A percentile compares a stretch with the other conserved stretches of the same genome.
phyloP scores from a whole-genome alignment of 2,888 invertebrate genomes.

The Drosophila monieri region DNA sequence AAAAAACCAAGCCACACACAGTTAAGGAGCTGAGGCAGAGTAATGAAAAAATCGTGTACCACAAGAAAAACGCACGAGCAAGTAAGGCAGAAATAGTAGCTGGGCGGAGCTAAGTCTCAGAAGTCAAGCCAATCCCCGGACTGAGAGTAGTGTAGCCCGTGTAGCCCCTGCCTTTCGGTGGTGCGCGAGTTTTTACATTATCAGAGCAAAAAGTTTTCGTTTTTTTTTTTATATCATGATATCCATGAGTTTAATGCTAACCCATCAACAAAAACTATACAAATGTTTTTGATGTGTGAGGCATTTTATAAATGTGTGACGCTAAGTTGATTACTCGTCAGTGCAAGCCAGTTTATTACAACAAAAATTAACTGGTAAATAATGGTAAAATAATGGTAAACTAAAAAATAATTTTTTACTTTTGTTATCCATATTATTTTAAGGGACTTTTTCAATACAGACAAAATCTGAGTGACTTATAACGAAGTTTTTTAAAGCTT shows the following conservation, averaged over 20 bases:
- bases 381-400: too few species aligned
- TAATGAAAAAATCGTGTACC: slow-evolving; percentile 53
- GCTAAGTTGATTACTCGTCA: not conserved
- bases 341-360: not conserved
- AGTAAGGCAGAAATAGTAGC: slow-evolving; percentile 52
- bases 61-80: slow-evolving; percentile 58
- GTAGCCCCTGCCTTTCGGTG: slow-evolving; percentile 28
- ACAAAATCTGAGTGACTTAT: not conserved
- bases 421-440: not conserved
- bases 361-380: too few species aligned
- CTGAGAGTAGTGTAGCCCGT: slow-evolving; percentile 22
- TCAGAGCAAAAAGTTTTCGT: slow-evolving; percentile 39
- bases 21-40: slow-evolving; percentile 38
- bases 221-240: slow-evolving; percentile 31
- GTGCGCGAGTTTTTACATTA: slow-evolving; percentile 44
- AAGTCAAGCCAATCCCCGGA: slow-evolving; percentile 63
- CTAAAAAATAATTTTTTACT: too few species aligned
- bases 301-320: too few species aligned
- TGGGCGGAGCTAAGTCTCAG: slow-evolving; percentile 63
- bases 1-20: slow-evolving; percentile 21
- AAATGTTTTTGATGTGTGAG: too few species aligned
- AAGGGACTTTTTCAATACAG: not conserved
- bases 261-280: not conserved
- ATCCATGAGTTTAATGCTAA: slow-evolving; percentile 5
- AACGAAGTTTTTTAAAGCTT: not conserved